These are phyloP conservation scores for Hippopotamyrus pictus DNA, from an alignment of 2,797 vertebrate genomes.

Conservation along the genomic window DNA sequence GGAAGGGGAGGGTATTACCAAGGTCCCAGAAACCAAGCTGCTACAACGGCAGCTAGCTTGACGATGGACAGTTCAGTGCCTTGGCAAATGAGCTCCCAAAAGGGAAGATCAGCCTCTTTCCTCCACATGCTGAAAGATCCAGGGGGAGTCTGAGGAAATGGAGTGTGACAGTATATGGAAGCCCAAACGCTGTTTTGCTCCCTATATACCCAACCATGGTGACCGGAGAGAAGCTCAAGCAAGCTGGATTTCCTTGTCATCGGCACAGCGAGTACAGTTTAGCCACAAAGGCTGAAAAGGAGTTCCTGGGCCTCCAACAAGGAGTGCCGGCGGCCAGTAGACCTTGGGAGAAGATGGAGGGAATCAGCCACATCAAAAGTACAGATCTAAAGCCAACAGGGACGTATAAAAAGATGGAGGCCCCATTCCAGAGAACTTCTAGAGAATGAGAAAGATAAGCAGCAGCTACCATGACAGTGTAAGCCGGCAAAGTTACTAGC, in stretches of 20 bases:
- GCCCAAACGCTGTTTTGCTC: neutral
- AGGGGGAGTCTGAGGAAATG: neutral
- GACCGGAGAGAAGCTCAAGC: neutral
- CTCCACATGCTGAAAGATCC: neutral
- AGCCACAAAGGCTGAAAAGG: neutral
- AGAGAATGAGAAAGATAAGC: neutral
- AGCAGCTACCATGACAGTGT: neutral
- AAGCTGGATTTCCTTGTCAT: neutral
- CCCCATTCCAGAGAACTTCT: neutral
- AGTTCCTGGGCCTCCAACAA: neutral
- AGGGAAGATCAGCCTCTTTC: neutral
- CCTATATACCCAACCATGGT: neutral
- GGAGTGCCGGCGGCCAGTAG: neutral
- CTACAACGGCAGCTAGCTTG: neutral
- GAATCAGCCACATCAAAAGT: neutral
- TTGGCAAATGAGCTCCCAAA: neutral
- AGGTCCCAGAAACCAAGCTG: neutral
- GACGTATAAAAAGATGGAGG: neutral
- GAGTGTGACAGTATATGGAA: neutral
- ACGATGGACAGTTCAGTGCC: neutral
- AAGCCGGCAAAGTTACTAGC: neutral
- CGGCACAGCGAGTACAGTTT: neutral
- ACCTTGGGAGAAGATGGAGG: neutral
- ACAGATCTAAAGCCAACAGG: neutral
- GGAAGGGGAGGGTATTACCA: neutral